phyloP scores from a whole-genome alignment of 2,888 invertebrate species.

The Calameuta pallipes region DNA sequence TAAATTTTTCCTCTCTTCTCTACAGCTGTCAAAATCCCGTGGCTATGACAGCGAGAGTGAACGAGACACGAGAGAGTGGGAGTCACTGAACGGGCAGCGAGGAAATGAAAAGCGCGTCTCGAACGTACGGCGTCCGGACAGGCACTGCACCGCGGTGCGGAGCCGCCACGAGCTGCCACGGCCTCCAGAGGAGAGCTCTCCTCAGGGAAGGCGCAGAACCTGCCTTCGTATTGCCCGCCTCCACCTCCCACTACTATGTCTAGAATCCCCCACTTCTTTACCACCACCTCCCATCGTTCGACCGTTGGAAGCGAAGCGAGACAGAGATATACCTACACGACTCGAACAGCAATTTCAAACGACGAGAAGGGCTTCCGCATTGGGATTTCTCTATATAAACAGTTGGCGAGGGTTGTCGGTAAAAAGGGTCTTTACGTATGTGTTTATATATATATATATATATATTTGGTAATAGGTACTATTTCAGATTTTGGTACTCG shows the following conservation, averaged over 20 bases:
- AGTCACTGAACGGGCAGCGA: constrained; percentile 8
- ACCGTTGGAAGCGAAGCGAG: background rate
- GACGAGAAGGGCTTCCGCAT: constrained; percentile 1
- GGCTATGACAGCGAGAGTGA: constrained; percentile 8
- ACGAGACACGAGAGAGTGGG: constrained; percentile 9
- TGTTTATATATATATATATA: too few species aligned
- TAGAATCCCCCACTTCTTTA: background rate
- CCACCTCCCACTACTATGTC: constrained; percentile 12
- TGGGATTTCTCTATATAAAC: background rate
- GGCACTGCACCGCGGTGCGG: constrained; percentile 37
- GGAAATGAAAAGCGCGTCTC: constrained; percentile 23
- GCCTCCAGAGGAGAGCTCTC: constrained; percentile 35
- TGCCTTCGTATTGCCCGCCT: constrained; percentile 17
- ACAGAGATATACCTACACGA: background rate
- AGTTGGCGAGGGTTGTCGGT: background rate
- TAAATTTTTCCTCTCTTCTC: background rate
- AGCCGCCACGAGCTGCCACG: constrained; percentile 10
- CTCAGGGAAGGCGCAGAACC: constrained; percentile 20
- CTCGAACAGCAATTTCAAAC: background rate
- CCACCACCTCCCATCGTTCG: background rate
- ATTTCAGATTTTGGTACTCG: background rate
- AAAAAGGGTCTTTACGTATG: background rate
- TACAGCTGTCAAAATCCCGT: constrained; percentile 6
- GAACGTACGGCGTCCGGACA: constrained; percentile 54
- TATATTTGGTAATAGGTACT: background rate